Evolutionary conservation across 2,888 invertebrate genomes (phyloP).

Genomic region (Yponomeuta sedellus): DNA sequence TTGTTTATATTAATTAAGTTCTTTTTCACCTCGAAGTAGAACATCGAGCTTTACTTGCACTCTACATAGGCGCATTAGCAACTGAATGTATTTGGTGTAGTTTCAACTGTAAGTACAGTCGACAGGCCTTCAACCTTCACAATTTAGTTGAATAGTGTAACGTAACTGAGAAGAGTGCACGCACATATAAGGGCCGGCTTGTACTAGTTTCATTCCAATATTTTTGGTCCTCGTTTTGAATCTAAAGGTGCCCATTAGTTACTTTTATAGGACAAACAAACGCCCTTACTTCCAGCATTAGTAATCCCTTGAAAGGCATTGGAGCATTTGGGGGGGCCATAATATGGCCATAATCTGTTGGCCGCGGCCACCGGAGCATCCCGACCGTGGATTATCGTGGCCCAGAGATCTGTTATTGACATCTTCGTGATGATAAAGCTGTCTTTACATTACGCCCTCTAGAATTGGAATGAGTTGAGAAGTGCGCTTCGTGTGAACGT

Average conservation of each 20-base stretch:
- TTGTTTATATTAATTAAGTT: no score
- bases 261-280: neutral
- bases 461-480: neutral
- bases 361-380: neutral
- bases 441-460: neutral
- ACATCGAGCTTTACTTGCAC: no score
- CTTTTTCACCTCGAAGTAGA: no score
- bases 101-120: no score
- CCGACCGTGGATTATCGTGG: neutral
- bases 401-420: neutral
- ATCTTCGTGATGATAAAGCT: neutral
- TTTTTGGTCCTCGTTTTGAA: no score
- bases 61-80: no score
- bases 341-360: neutral
- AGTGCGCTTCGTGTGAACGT: neutral
- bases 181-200: neutral
- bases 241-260: neutral
- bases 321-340: neutral
- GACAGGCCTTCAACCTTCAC: no score
- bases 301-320: neutral
- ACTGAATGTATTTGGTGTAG: no score
- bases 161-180: no score
- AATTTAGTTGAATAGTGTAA: no score
- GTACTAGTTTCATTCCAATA: neutral
- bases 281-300: neutral